Evolutionary conservation across 2,797 vertebrate genomes (phyloP).

Genomic region (Aselliscus stoliczkanus): DNA sequence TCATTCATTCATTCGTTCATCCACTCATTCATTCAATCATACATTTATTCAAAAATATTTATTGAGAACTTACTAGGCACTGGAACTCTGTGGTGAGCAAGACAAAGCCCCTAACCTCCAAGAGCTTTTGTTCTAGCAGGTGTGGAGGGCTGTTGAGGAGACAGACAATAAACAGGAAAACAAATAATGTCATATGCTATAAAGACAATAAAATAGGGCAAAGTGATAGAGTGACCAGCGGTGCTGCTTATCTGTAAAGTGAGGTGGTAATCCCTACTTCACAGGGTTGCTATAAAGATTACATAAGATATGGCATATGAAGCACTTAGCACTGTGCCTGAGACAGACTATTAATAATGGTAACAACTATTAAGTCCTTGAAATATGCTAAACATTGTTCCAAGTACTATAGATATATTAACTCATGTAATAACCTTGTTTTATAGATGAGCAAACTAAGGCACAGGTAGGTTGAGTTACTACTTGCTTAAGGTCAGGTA

Average conservation of each 20-base stretch:
- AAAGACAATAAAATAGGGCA: background rate
- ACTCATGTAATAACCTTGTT: background rate
- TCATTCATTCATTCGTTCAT: background rate
- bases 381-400: background rate
- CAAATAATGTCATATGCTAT: background rate
- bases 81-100: background rate
- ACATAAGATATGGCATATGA: background rate
- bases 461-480: background rate
- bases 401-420: background rate
- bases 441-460: background rate
- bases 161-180: background rate
- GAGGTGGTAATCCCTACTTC: background rate
- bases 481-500: background rate
- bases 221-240: background rate
- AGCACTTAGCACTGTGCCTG: background rate
- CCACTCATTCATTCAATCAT: background rate
- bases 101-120: background rate
- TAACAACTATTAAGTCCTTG: background rate
- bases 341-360: background rate
- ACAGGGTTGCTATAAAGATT: background rate
- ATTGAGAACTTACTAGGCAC: background rate
- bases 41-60: background rate
- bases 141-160: background rate
- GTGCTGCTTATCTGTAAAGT: background rate
- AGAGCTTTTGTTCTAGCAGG: background rate